A percentile compares a stretch with the other conserved stretches of the same genome.
Evolutionary conservation across 2,888 invertebrate genomes (phyloP).

Genomic region (Drosophila bunnanda): DNA sequence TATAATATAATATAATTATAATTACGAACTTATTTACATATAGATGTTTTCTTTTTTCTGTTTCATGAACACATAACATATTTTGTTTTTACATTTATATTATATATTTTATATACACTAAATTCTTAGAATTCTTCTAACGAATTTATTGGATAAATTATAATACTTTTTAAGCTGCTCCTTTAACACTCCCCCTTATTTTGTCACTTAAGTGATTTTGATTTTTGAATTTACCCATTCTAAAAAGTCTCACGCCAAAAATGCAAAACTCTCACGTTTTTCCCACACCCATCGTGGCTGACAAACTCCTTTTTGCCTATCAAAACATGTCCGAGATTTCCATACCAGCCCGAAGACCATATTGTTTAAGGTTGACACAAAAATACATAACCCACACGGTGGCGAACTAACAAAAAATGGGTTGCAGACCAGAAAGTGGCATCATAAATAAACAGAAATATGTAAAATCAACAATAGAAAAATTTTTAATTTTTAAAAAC

Average conservation of each 20-base stretch:
- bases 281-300: constrained; percentile 11
- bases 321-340: constrained; percentile 67
- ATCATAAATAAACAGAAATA: constrained; percentile 72
- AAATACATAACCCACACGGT: constrained; percentile 43
- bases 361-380: constrained; percentile 48
- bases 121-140: accelerated
- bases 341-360: constrained; percentile 62
- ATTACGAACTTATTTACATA: background rate
- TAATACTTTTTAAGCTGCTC: background rate
- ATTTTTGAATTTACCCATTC: constrained; percentile 25
- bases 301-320: constrained; percentile 59
- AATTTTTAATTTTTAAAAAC: constrained; percentile 64
- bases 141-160: background rate
- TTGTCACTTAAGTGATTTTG: background rate
- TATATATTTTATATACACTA: background rate
- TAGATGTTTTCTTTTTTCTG: background rate
- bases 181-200: background rate
- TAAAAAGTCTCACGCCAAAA: constrained; percentile 57
- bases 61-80: background rate
- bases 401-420: constrained; percentile 42
- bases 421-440: constrained; percentile 32
- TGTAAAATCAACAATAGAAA: constrained; percentile 75
- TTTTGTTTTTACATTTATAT: background rate
- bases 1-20: too few relatives aligned
- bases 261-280: constrained; percentile 54